phyloP scores from a whole-genome alignment of 2,113 vertebrate genomes.

The Macaca nemestrina region DNA sequence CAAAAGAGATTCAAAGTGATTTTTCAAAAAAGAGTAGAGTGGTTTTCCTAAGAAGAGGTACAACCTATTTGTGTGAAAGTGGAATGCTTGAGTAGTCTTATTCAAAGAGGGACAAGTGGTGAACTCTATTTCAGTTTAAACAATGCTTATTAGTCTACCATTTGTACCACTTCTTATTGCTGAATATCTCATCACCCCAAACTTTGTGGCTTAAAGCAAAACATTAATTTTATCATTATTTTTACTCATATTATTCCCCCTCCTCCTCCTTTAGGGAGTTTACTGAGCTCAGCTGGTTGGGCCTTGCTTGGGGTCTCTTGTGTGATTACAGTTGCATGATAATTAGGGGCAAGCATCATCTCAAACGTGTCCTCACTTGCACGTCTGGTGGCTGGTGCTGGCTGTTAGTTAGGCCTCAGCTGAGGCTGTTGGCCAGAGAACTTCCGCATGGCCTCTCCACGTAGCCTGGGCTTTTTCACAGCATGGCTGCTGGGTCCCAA shows the following conservation, averaged over 20 bases:
- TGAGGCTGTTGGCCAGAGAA: not conserved
- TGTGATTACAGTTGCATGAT: accelerated
- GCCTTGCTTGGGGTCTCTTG: not conserved
- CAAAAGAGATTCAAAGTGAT: not conserved
- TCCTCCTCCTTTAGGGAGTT: too few relatives aligned
- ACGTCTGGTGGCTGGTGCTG: accelerated
- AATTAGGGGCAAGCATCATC: accelerated
- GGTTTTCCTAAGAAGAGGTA: not conserved
- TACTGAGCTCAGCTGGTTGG: not conserved
- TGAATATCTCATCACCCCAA: not conserved
- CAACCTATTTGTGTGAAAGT: accelerated
- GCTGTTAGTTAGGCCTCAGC: not conserved
- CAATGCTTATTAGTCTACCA: not conserved
- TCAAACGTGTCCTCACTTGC: not conserved
- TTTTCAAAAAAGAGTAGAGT: not conserved
- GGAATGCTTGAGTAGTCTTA: not conserved
- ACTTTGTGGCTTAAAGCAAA: not conserved
- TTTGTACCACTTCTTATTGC: not conserved
- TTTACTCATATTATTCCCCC: accelerated
- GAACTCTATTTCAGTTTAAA: not conserved
- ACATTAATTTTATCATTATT: too few relatives aligned
- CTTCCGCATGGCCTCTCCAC: accelerated
- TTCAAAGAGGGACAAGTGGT: accelerated
- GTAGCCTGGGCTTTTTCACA: too few relatives aligned
- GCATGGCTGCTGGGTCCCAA: accelerated